Conservation (phyloP, 2,113 vertebrate genomes). For the Tragelaphus strepsiceros region DNA sequence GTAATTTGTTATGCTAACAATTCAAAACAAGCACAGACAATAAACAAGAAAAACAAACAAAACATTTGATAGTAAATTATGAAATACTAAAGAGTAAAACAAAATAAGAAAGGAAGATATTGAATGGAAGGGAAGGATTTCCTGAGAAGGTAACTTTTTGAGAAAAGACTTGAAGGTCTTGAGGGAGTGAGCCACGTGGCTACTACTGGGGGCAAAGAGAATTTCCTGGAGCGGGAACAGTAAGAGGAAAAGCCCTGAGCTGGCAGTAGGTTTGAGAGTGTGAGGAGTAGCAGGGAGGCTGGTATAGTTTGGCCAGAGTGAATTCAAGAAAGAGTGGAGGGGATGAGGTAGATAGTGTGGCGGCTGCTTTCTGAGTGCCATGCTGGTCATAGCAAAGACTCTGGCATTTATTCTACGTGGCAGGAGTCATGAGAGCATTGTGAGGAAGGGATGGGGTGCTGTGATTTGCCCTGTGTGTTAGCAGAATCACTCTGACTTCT, state of each 20-base stretch:
- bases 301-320: not conserved
- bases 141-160: not conserved
- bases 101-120: not conserved
- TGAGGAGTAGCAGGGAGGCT: not conserved
- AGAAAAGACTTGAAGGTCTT: not conserved
- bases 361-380: not conserved
- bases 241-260: not conserved
- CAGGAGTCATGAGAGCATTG: fast-evolving
- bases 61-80: not conserved
- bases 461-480: not conserved
- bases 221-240: not conserved
- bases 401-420: not conserved
- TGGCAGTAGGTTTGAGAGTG: not conserved
- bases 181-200: not conserved
- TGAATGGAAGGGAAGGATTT: not conserved
- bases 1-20: not conserved
- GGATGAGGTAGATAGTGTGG: not conserved
- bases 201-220: not conserved
- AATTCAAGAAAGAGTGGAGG: not conserved
- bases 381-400: not conserved
- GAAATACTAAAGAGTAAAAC: not conserved
- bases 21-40: not conserved
- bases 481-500: no score
- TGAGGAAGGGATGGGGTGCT: not conserved
- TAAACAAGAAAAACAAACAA: not conserved